Percentiles rank a stretch among this genome's conserved stretches.
phyloP scores from a whole-genome alignment of 2,797 vertebrate species.

The Periparus ater region DNA sequence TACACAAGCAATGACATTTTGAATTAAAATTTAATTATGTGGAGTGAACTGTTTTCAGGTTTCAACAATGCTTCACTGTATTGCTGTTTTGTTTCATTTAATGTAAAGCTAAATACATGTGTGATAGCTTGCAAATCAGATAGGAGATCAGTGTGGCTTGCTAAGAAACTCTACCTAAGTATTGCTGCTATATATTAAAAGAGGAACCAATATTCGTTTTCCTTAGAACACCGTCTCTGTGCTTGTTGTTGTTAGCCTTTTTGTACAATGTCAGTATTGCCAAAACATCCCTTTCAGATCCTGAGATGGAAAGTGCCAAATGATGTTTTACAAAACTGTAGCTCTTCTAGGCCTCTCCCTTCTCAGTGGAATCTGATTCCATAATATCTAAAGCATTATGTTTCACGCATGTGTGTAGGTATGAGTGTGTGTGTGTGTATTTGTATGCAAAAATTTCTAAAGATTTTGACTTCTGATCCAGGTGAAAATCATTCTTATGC shows the following conservation, averaged over 20 bases:
- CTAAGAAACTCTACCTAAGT: not conserved
- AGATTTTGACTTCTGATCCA: not conserved
- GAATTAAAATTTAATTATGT: constrained; percentile 51
- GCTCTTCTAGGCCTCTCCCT: not conserved
- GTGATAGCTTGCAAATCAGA: not conserved
- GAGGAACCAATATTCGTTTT: not conserved
- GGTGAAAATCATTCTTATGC: not conserved
- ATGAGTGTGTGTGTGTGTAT: not conserved
- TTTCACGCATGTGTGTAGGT: not conserved
- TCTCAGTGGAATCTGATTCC: not conserved
- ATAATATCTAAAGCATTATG: not conserved
- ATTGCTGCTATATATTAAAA: not conserved
- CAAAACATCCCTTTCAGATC: not conserved
- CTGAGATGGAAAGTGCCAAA: not conserved
- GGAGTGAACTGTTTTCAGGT: constrained; percentile 9
- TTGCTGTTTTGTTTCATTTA: constrained; percentile 13
- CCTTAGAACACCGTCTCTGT: not conserved
- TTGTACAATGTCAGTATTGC: not conserved
- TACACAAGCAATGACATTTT: constrained; percentile 19
- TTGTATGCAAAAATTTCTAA: not conserved
- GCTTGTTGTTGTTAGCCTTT: not conserved
- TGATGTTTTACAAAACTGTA: not conserved
- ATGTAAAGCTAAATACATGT: not conserved
- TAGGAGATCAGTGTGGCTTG: not conserved
- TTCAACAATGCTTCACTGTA: not conserved